These are phyloP conservation scores for Atta cephalotes DNA, from an alignment of 1,140 invertebrate species.

Conservation along the genomic window DNA sequence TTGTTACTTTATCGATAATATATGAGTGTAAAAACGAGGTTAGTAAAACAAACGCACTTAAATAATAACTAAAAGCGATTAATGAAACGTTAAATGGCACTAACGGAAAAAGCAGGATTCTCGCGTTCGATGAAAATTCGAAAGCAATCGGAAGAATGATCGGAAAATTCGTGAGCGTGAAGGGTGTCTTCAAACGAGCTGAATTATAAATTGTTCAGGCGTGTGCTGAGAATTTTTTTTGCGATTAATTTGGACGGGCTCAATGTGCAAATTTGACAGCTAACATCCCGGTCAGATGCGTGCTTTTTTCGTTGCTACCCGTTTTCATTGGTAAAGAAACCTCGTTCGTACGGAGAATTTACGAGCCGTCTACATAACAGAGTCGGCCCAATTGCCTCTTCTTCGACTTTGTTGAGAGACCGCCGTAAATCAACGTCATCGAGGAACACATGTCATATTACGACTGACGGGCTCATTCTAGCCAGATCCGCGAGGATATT, in stretches of 20 bases:
- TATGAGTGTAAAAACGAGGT: background rate
- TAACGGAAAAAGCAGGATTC: background rate
- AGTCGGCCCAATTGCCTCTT: slow-evolving; percentile 20
- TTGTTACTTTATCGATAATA: background rate
- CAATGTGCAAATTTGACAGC: slow-evolving; percentile 26
- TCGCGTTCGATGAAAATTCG: background rate
- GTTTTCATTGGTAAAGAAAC: background rate
- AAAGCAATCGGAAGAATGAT: background rate
- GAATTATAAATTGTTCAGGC: slow-evolving; percentile 23
- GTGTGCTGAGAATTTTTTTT: slow-evolving; percentile 36
- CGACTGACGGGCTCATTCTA: slow-evolving; percentile 51
- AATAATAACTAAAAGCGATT: slow-evolving; percentile 36
- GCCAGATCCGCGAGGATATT: slow-evolving; percentile 6
- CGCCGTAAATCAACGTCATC: slow-evolving; percentile 50
- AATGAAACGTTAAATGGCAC: background rate
- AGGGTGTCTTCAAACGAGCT: slow-evolving; percentile 17
- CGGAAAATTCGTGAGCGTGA: background rate
- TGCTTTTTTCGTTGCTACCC: slow-evolving; percentile 13
- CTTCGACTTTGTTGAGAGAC: slow-evolving; percentile 47
- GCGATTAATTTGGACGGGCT: slow-evolving; percentile 32
- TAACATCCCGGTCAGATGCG: too few species aligned
- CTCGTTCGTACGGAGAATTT: slow-evolving; percentile 32
- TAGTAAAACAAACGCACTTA: background rate
- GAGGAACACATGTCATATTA: slow-evolving; percentile 45
- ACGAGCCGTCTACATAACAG: slow-evolving; percentile 21